Evolutionary conservation across 2,888 invertebrate genomes (phyloP).

Genomic region (Eledone cirrhosa): DNA sequence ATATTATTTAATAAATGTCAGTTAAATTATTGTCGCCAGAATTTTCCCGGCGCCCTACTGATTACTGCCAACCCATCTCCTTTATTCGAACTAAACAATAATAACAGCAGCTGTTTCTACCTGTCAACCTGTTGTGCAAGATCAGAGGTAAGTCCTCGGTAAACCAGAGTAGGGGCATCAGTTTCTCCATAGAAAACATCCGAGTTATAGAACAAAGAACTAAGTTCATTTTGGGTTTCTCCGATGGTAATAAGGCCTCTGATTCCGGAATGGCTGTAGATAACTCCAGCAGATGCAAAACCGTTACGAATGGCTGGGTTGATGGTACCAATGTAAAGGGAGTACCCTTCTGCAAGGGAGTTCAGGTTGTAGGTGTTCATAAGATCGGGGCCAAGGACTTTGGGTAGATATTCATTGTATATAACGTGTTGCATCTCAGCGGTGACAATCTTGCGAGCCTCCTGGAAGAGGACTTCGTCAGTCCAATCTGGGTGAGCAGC

Average conservation of each 20-base stretch:
- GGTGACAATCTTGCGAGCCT: conserved; percentile 37
- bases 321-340: conserved; percentile 39
- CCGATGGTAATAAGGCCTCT: conserved; percentile 12
- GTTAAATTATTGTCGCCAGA: no score
- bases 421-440: conserved; percentile 46
- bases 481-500: conserved; percentile 32
- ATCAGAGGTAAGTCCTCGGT: conserved; percentile 15
- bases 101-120: not conserved
- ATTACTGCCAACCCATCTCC: no score
- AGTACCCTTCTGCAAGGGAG: conserved; percentile 83
- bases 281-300: conserved; percentile 55
- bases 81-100: no score
- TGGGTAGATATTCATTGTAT: conserved; percentile 73
- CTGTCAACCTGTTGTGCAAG: conserved; percentile 10
- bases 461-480: conserved; percentile 41
- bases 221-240: not conserved
- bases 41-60: no score
- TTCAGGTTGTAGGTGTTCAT: conserved; percentile 88
- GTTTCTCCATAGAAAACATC: conserved; percentile 18
- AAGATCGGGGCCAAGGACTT: conserved; percentile 88
- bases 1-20: no score
- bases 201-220: not conserved
- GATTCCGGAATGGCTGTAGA: conserved; percentile 7
- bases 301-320: conserved; percentile 53
- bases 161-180: conserved; percentile 19